These are phyloP conservation scores for Entomobrya proxima DNA, from an alignment of 2,888 invertebrate species.

Conservation along the genomic window DNA sequence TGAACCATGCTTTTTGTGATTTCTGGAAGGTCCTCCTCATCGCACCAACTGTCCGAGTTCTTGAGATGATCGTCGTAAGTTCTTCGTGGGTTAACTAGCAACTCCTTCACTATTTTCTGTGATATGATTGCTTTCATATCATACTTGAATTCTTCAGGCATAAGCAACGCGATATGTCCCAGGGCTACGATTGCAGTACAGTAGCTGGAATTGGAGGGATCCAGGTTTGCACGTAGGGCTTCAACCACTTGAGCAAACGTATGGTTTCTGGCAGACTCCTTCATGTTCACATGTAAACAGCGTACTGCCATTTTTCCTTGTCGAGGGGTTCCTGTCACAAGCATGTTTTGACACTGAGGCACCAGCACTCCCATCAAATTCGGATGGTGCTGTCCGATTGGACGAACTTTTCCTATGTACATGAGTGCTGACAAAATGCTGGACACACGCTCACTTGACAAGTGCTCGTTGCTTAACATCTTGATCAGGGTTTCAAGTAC, in stretches of 20 bases:
- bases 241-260: slow-evolving; percentile 74
- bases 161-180: slow-evolving; percentile 94
- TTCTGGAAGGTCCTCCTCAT: slow-evolving; percentile 90
- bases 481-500: slow-evolving; percentile 87
- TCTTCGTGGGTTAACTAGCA: slow-evolving; percentile 82
- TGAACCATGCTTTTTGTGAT: slow-evolving; percentile 95
- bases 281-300: slow-evolving; percentile 91
- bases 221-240: slow-evolving; percentile 84
- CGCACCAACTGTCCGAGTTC: slow-evolving; percentile 86
- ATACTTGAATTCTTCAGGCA: slow-evolving; percentile 92
- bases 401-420: slow-evolving; percentile 90
- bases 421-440: slow-evolving; percentile 89
- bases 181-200: slow-evolving; percentile 95
- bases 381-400: slow-evolving; percentile 87
- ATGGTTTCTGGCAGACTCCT: slow-evolving; percentile 76
- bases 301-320: slow-evolving; percentile 98
- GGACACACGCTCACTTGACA: slow-evolving; percentile 88
- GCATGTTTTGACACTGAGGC: slow-evolving; percentile 91
- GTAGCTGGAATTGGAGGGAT: slow-evolving; percentile 87
- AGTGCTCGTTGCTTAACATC: slow-evolving; percentile 83
- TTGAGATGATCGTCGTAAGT: slow-evolving; percentile 78
- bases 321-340: slow-evolving; percentile 92
- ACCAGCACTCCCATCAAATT: slow-evolving; percentile 87
- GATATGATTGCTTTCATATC: slow-evolving; percentile 96
- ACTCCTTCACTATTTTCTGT: slow-evolving; percentile 95